Percentiles rank a stretch among this genome's conserved stretches.
These are phyloP conservation scores for Ciconia stormi DNA, from an alignment of 2,113 vertebrate genomes.

Conservation along the genomic window DNA sequence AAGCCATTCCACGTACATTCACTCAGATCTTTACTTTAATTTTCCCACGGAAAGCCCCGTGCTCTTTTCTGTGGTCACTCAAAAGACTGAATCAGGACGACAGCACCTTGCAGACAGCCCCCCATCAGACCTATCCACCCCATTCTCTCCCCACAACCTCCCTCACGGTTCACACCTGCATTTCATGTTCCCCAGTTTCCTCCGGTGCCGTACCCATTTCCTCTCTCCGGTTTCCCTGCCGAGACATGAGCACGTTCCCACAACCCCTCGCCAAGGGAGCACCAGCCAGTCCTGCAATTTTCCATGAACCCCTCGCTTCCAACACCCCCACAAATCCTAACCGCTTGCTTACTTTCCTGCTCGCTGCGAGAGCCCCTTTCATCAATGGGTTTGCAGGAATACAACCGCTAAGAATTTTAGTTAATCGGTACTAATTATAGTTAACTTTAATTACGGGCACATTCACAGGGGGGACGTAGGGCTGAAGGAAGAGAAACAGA, in stretches of 20 bases:
- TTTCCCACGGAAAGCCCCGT: accelerated
- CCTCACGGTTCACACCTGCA: background rate
- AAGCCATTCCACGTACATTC: background rate
- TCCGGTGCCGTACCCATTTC: background rate
- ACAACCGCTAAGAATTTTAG: background rate
- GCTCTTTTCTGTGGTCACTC: background rate
- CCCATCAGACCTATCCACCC: background rate
- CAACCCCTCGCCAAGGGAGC: accelerated
- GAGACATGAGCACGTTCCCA: background rate
- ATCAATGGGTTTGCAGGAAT: background rate
- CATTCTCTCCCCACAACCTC: background rate
- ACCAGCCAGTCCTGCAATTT: background rate
- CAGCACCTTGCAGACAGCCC: background rate
- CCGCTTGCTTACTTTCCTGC: background rate
- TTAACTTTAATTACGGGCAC: slow-evolving; percentile 1
- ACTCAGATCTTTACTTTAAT: background rate
- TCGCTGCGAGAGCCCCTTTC: background rate
- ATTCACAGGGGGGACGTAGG: background rate
- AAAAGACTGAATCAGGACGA: background rate
- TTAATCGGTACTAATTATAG: slow-evolving; percentile 44
- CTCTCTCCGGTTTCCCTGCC: background rate
- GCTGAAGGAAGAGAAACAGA: background rate
- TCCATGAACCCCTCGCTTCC: background rate
- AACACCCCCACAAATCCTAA: background rate
- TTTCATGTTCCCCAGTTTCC: background rate